Evolutionary conservation across 2,797 vertebrate species (phyloP).

Genomic region (Threskiornis aethiopicus): DNA sequence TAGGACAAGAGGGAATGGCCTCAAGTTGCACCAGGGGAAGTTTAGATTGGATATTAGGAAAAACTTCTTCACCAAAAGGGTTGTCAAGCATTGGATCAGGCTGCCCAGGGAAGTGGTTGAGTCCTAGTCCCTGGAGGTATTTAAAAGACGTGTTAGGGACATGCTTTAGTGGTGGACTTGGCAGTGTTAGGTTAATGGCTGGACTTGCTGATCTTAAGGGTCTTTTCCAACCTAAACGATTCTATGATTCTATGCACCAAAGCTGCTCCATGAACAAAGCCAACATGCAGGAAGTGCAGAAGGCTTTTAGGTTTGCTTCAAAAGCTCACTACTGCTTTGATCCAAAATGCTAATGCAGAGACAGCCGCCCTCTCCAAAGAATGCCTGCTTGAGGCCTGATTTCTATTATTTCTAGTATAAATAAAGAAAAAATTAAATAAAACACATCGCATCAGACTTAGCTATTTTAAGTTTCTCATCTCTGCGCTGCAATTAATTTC

Average conservation of each 20-base stretch:
- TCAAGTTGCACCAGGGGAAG: too few species aligned
- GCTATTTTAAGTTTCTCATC: background rate
- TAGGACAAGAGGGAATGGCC: too few species aligned
- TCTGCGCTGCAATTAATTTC: background rate
- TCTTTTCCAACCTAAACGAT: too few species aligned
- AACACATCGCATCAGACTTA: background rate
- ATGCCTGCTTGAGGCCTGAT: background rate
- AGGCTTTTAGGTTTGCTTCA: background rate
- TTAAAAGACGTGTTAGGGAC: too few species aligned
- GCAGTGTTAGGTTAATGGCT: too few species aligned
- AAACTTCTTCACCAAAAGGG: too few species aligned
- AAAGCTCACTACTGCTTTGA: background rate
- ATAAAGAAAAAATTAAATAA: background rate
- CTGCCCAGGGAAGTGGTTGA: too few species aligned
- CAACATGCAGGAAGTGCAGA: background rate
- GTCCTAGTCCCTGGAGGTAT: too few species aligned
- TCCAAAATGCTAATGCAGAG: background rate
- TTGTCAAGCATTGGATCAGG: too few species aligned
- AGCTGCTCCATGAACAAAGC: background rate
- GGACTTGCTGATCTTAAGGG: too few species aligned
- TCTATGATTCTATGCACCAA: background rate
- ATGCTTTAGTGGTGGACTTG: too few species aligned
- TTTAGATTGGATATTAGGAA: too few species aligned
- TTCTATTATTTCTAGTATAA: background rate
- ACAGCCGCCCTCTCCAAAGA: background rate